Conservation (phyloP, 2,888 invertebrate species). For the Trichopria drosophilae region DNA sequence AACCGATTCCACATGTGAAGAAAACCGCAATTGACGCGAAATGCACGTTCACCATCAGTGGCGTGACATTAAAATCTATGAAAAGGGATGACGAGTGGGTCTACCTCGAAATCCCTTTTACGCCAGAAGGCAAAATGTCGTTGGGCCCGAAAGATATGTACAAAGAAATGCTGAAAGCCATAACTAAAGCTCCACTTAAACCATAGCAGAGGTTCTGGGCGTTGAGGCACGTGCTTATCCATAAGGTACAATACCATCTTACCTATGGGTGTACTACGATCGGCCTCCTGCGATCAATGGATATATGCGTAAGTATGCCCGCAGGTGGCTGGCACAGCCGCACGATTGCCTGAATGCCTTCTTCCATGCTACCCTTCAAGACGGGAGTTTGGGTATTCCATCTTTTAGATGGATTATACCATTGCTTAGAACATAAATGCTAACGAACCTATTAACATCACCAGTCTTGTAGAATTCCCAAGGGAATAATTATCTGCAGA, state of each 20-base stretch:
- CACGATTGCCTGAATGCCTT: constrained; percentile 22
- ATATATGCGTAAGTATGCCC: constrained; percentile 1
- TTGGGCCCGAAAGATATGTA: constrained; percentile 30
- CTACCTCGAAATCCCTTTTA: constrained; percentile 17
- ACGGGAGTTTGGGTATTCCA: constrained; percentile 20
- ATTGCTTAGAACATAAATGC: background rate
- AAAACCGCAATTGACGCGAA: constrained; percentile 21
- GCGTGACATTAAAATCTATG: background rate
- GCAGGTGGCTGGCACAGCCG: constrained; percentile 19
- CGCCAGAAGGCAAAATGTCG: constrained; percentile 19
- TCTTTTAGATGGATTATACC: constrained; percentile 20
- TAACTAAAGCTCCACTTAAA: constrained; percentile 28
- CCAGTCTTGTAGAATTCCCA: background rate
- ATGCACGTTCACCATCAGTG: constrained; percentile 3
- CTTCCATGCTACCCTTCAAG: constrained; percentile 17
- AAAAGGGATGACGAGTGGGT: constrained; percentile 15
- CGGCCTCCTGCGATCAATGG: constrained; percentile 10
- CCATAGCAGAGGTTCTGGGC: constrained; percentile 35
- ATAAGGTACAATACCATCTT: constrained; percentile 16
- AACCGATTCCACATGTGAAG: constrained; percentile 26
- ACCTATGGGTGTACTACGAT: constrained; percentile 5
- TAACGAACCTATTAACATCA: background rate
- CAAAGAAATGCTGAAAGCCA: background rate
- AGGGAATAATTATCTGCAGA: background rate
- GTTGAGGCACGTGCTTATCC: constrained; percentile 21